A percentile compares a stretch with the other conserved stretches of the same genome.
phyloP scores from a whole-genome alignment of 2,888 invertebrate genomes.

The Chrysolina oricalcia region DNA sequence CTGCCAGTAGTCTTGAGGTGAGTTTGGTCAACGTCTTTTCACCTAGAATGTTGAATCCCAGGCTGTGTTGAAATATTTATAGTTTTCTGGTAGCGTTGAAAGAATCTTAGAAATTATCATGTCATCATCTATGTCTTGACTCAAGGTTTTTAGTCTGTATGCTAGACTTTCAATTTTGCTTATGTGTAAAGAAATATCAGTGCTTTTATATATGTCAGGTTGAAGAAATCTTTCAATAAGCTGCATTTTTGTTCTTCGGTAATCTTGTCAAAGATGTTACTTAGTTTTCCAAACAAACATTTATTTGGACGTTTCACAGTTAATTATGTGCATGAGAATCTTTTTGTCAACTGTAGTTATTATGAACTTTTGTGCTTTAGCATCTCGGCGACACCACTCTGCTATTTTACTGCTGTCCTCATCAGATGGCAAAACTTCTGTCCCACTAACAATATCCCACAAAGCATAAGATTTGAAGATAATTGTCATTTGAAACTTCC shows the following conservation, averaged over 20 bases:
- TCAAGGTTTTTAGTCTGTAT: background rate
- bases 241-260: conserved; percentile 36
- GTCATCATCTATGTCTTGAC: background rate
- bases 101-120: background rate
- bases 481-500: background rate
- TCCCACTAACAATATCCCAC: too few species aligned
- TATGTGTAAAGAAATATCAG: conserved; percentile 10
- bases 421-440: too few species aligned
- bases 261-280: conserved; percentile 24
- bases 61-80: too few species aligned
- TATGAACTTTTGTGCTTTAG: conserved; percentile 37
- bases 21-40: background rate
- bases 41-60: too few species aligned
- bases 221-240: conserved; percentile 33
- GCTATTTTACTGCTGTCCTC: background rate
- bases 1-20: conserved; percentile 16
- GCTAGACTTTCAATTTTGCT: background rate
- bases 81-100: too few species aligned
- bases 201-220: conserved; percentile 31
- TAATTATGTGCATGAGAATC: too few species aligned
- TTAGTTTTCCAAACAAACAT: conserved; percentile 39
- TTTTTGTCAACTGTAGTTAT: conserved; percentile 33
- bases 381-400: too few species aligned
- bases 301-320: conserved; percentile 25
- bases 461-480: background rate